Evolutionary conservation across 2,888 invertebrate species (phyloP), one percentile per base, ranked within the genome.

Genomic region (Agriopis aurantiaria): DNA sequence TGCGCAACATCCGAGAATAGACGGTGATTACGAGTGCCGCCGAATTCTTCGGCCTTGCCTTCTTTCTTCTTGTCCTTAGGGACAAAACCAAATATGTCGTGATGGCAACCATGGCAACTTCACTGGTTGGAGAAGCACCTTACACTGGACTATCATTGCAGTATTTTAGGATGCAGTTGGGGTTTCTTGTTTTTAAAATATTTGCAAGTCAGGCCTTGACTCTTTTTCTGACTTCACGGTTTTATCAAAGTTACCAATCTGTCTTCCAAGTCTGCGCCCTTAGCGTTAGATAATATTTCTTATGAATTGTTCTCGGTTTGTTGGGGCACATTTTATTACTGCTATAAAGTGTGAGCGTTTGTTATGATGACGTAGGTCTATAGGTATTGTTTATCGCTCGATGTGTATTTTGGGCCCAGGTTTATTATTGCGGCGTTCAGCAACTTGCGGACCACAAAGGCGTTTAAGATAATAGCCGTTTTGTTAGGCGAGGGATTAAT

Each of bases 281-380:
- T 88, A 89, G 88, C 89, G 86, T 80, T 74, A 78, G 76, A 84
- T 86, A 81, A 90, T 90, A 89, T 88, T 88, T 90, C 88, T 85
- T 83, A 84, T 80, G 85, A 85, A 85, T 88, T 81, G 84, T 82
- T 70, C 74, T 79, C 75, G 82, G 81, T 79, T 75, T 75, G 82
- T 77, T 79, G 73, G 78, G 77, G 68, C 55, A 63, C 71, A 80
- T 83, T 84, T 80, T 76, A 77, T 80, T 80, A 80, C 77, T 74
- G 71, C 75, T 71, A 68, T 75, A 71, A 76, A 70, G 57, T 52
- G 65, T 12, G 62, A 55, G 60, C 65, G 69, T 77, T 74, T 74
- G 69, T 71, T 73, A 68, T 67, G 74, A 75, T 75, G 77, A 74
- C 73, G 74, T 65, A 69, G 68, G 63, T 49, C 59, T 68, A 65